Conservation (phyloP, 2,888 invertebrate species). For the Cacoxenus indagator region DNA sequence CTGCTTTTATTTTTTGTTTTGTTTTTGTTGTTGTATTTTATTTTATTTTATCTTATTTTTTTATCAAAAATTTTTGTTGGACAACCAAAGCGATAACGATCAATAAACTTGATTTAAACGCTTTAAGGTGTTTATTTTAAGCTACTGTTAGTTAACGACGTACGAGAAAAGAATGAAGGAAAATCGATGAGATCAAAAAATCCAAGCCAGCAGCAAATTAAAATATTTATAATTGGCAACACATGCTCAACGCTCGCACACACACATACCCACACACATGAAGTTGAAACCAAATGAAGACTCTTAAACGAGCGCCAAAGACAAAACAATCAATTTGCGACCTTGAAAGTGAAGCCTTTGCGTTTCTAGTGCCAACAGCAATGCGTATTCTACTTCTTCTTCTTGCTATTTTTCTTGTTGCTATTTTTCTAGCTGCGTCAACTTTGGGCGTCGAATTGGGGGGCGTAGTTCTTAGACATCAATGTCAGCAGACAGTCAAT, state of each 20-base stretch:
- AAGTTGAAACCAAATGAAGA: not conserved
- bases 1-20: not conserved
- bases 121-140: constrained; percentile 20
- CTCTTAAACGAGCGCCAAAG: not conserved
- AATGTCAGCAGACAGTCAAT: not conserved
- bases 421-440: not conserved
- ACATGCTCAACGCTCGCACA: constrained; percentile 2
- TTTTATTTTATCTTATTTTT: not conserved
- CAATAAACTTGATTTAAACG: constrained; percentile 23
- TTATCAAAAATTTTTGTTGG: constrained; percentile 5
- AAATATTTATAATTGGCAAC: constrained; percentile 19
- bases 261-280: not conserved
- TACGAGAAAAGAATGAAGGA: not conserved
- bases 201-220: not conserved
- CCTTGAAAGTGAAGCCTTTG: not conserved
- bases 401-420: not conserved
- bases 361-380: too few relatives aligned
- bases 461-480: not conserved
- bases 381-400: too few relatives aligned
- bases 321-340: not conserved
- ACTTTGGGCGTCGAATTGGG: not conserved
- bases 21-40: not conserved
- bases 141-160: constrained; percentile 17
- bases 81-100: constrained; percentile 10
- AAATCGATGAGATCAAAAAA: not conserved